Evolutionary conservation across 2,797 vertebrate species (phyloP).

Genomic region (Scolopax bukidnonensis): DNA sequence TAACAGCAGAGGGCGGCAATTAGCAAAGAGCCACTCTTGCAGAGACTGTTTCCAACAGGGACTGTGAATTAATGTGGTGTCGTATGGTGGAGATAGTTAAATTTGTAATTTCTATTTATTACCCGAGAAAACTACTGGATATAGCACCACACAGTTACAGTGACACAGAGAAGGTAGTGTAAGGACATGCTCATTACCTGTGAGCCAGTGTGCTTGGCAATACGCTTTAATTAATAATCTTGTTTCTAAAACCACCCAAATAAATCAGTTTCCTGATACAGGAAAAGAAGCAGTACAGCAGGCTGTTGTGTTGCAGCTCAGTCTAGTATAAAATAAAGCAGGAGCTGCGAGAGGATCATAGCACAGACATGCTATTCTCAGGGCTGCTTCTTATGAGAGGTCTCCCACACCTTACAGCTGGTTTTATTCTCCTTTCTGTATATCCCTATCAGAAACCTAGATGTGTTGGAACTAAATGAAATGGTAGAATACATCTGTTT

Average conservation of each 20-base stretch:
- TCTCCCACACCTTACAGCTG: not conserved
- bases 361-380: not conserved
- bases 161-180: not conserved
- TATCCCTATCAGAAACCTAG: not conserved
- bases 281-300: not conserved
- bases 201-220: not conserved
- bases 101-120: not conserved
- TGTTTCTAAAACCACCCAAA: not conserved
- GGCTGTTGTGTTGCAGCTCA: not conserved
- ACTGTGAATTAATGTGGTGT: not conserved
- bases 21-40: slow-evolving; percentile 4
- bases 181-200: not conserved
- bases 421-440: not conserved
- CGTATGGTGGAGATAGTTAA: not conserved
- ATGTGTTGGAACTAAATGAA: not conserved
- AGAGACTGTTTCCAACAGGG: not conserved
- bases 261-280: not conserved
- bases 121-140: not conserved
- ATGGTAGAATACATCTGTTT: not conserved
- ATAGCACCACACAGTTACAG: not conserved
- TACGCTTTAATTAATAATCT: not conserved
- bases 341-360: not conserved
- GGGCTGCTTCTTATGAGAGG: not conserved
- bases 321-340: not conserved
- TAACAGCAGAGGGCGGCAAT: slow-evolving; percentile 20